Evolutionary conservation across 2,797 vertebrate genomes (phyloP), one percentile per base, ranked within the genome.

Genomic region (Crypturellus tataupa): DNA sequence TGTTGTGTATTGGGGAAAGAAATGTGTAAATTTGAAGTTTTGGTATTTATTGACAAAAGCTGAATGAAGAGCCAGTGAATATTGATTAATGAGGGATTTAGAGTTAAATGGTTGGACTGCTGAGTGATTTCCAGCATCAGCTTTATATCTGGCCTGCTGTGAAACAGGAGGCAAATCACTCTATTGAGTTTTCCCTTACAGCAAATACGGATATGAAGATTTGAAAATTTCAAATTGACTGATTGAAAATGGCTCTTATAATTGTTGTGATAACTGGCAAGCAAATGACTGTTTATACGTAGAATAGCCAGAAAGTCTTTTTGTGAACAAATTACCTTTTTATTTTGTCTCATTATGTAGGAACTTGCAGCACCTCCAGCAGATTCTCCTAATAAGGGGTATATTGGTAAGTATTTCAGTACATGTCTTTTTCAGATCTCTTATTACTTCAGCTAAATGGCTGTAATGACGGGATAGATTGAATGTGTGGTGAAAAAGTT

Each of bases 331-430:
- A 82, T 68, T 31, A 31, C 4, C n/a, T 83, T 25, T 89, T 92
- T 1, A 10, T 87, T 68, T 77, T 65, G 47, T 40, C 4, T 44
- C 49, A n/a, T 17, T 9, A 33, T 92, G 4, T 85, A 99, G 99
- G 99, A 99, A 96, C 98, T 99, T 97, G 87, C 99, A 58, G 95
- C 97, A 89, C 99, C 99, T 1, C 93, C 98, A 58, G 94, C 94
- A 49, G 99, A 99, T 89, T 96, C 98, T 51, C 98, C 98, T n/a
- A 97, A 98, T 91, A 99, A 98, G 97, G 99, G 99, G 64, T 99
- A 99, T 95, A 98, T 99, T 19, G 99, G 99, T 99, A 96, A 97
- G 94, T 49, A 68, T 93, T 85, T 94, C 86, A n/a, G 4, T 83
- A 42, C 33, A 5, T 9, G 25, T 87, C 39, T 69, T 69, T 29